Base-by-base conservation (phyloP, 1,140 invertebrate species). In the Nebria ingens region DNA sequence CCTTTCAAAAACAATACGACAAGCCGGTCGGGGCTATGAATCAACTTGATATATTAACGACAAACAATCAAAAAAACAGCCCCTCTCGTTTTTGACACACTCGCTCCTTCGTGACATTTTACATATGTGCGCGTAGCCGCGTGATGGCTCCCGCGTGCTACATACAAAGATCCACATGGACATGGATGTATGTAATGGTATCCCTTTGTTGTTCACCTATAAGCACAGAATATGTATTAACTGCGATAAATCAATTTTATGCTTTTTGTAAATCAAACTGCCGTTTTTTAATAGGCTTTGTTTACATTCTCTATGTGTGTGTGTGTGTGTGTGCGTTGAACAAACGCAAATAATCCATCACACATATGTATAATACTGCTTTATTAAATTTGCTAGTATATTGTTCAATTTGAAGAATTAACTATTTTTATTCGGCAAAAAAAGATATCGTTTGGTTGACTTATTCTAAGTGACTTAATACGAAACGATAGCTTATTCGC, bases 191-290 rank as follows among this genome's bases (percentile, higher is more conserved):
- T 22, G 21, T 22, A 6, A 20, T 51, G 11, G 50, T 2, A 52
- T 52, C 20, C 22, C 2, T 53, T 25, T 53, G 22, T 53, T 19
- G 25, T 19, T 17, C 52, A 53, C 52, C 22, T 23, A 21, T 21
- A 25, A 34, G 20, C n/a, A 15, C 52, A 53, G 11, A 52, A 20
- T 53, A 53, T 53, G 52, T 25, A 53, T 53, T 53, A 53, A 53
- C 22, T n/a, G 52, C 52, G 22, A 53, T 53, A 53, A 53, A 53
- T 53, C 52, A 53, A 53, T 53, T 53, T 53, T 53, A 53, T 53
- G 52, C 22, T 53, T 53, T 45, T 53, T 53, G 52, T 53, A 53
- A 53, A 53, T 53, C 52, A 53, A 53, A 53, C 52, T n/a, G 40
- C 15, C 15, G 11, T 17, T 21, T 53, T 53, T 53, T 53, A 53